Evolutionary conservation across 2,113 vertebrate genomes (phyloP).

Genomic region (Macquaria ambigua): DNA sequence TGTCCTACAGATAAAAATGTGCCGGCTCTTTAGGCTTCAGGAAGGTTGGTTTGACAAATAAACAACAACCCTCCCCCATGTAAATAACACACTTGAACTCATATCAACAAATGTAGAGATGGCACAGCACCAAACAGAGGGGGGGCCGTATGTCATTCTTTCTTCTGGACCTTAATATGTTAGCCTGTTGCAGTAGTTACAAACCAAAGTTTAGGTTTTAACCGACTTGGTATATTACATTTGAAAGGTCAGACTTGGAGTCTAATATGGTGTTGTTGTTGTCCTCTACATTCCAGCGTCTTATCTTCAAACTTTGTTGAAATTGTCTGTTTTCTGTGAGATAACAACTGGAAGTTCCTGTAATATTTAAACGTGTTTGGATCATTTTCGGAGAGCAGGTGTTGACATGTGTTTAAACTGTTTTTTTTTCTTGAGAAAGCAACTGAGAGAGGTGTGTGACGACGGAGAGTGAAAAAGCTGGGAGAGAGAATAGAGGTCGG

Average conservation of each 20-base stretch:
- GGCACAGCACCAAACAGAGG: conserved; percentile 24
- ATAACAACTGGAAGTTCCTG: conserved; percentile 18
- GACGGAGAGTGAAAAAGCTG: conserved; percentile 22
- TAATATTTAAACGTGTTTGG: conserved; percentile 17
- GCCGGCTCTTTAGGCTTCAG: neutral
- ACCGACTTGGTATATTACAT: neutral
- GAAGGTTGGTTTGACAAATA: conserved; percentile 29
- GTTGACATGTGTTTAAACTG: conserved; percentile 26
- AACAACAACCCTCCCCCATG: conserved; percentile 7
- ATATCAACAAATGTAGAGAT: conserved; percentile 22
- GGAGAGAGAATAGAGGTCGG: conserved; percentile 53
- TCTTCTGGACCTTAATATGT: neutral
- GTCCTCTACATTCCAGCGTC: neutral
- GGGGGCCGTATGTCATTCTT: conserved; percentile 23
- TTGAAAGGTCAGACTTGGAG: conserved; percentile 5
- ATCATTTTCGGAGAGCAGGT: conserved; percentile 40
- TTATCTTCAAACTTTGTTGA: conserved; percentile 7
- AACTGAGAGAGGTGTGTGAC: conserved; percentile 23
- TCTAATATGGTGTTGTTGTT: neutral
- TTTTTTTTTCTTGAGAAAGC: conserved; percentile 15
- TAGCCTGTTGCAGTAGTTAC: neutral
- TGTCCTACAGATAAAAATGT: conserved; percentile 48
- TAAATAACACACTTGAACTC: conserved; percentile 32
- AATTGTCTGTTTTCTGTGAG: conserved; percentile 26
- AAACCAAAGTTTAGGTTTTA: neutral